phyloP scores from a whole-genome alignment of 2,113 vertebrate species.

The Cryptomyrus ogoouensis region DNA sequence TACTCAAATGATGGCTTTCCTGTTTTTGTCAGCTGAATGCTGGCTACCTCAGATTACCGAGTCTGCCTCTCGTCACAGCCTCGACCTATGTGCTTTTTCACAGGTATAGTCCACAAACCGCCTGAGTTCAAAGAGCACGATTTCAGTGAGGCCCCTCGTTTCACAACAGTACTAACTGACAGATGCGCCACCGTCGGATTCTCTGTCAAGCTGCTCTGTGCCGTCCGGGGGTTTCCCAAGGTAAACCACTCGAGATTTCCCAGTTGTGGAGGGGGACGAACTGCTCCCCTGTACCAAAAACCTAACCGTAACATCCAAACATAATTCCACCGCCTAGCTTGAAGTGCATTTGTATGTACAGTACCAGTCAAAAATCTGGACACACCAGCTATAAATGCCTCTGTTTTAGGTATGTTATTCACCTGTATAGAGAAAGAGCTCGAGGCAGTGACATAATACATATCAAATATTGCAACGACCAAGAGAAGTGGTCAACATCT shows the following conservation, averaged over 20 bases:
- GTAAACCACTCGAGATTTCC: conserved; percentile 47
- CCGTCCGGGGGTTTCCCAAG: conserved; percentile 79
- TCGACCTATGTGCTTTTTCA: neutral
- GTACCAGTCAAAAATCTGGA: neutral
- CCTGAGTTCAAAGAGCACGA: conserved; percentile 66
- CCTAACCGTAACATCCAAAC: neutral
- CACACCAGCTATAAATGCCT: neutral
- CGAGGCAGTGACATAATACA: neutral
- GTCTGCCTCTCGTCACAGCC: neutral
- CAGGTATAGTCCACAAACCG: conserved; percentile 66
- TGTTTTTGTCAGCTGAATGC: neutral
- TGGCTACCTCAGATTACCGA: neutral
- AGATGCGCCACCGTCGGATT: conserved; percentile 81
- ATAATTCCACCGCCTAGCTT: neutral
- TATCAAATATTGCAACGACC: neutral
- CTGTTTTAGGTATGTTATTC: neutral
- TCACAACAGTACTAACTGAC: conserved; percentile 78
- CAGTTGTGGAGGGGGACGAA: neutral
- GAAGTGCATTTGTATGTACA: neutral
- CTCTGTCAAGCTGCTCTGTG: conserved; percentile 85
- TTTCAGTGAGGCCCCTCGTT: conserved; percentile 82
- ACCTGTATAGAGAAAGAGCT: neutral
- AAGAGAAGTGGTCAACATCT: neutral
- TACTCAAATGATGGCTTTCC: neutral
- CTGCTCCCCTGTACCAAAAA: neutral